Base-by-base conservation (phyloP, 2,797 vertebrate genomes). In the Nannoperca australis region DNA sequence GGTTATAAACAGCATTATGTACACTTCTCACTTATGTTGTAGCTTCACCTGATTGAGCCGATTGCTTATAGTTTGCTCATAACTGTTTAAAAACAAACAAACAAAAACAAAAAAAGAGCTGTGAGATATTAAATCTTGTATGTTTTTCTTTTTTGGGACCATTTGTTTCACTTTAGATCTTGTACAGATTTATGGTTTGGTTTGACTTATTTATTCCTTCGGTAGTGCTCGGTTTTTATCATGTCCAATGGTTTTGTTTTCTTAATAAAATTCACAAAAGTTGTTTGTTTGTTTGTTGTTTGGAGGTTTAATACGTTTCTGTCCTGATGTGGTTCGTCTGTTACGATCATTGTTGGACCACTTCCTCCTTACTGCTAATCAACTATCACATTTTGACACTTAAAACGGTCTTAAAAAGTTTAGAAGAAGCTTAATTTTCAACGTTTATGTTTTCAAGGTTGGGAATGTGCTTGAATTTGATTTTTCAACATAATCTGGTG, bases 201-300 rank as follows among this genome's bases (percentile, higher is more conserved):
- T 94, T 95, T 96, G 96, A 97, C 95, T 97, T 98, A 98, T 99
- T 98, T 99, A 99, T 99, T 99, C 96, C 96, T 97, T 97, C 95
- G 88, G 96, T 98, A 98, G 96, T 94, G 97, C 97, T 97, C 96
- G 95, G 97, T 98, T 99, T 95, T 97, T 98, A 98, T 97, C 96
- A 96, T 98, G 96, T 97, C 96, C 94, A 96, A 97, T 97, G 96
- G 93, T 96, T 97, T 96, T 96, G 96, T 98, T 98, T 97, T 95
- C 95, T 96, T 97, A 97, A 96, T 96, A 96, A 96, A 95, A 95
- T 93, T 88, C 81, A 91, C 89, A 93, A 94, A 95, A 90, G 27
- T 74, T 65, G 54, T 34, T 0, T 5, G 45, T 76, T 50, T 45
- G 40, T 81, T 66, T 13, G 42, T 17, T 66, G 54, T 72, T 55